Base-by-base conservation (phyloP, 2,797 vertebrate genomes). In the Pempheris klunzingeri region DNA sequence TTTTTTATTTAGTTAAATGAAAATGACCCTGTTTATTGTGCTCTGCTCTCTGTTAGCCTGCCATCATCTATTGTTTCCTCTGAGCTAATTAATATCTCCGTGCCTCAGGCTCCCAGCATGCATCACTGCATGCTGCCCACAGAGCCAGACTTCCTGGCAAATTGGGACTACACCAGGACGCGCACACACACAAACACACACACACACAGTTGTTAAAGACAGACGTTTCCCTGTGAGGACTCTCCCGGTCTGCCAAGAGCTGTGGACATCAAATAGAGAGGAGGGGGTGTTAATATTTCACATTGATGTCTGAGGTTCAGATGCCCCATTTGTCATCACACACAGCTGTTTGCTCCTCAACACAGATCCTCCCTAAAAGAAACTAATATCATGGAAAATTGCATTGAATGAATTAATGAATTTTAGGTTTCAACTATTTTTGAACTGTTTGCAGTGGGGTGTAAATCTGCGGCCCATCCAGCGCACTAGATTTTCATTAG, bases 91-190 rank as follows among this genome's bases (percentile, higher is more conserved):
- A 83, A 88, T 89, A 89, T 90, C 71, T 80, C 69, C 49, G 64
- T 66, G 91, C 91, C 88, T 82, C 81, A n/a, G 87, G 90, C 86
- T 85, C 91, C 89, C 87, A 89, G 85, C 79, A 89, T 92, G 89
- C 83, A 84, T 92, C 87, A 34, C 89, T 87, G 82, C 87, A 81
- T 87, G 87, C 74, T 83, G 83, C 80, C 82, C 74, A 85, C 77
- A 75, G 77, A 89, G 82, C 74, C 79, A 93, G 87, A 85, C 90
- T 81, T 87, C 84, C 81, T 87, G 90, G 86, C 71, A 85, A 87
- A 85, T 50, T 68, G 64, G 80, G 71, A 73, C 61, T 63, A 57
- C 49, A 47, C 20, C 78, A 55, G 58, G 76, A 71, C 77, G 74
- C 63, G 66, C 69, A 62, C 11, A 46, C 50, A 46, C 62, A 28